Evolutionary conservation across 2,888 invertebrate species (phyloP).

Genomic region (Entomobrya multifasciata): DNA sequence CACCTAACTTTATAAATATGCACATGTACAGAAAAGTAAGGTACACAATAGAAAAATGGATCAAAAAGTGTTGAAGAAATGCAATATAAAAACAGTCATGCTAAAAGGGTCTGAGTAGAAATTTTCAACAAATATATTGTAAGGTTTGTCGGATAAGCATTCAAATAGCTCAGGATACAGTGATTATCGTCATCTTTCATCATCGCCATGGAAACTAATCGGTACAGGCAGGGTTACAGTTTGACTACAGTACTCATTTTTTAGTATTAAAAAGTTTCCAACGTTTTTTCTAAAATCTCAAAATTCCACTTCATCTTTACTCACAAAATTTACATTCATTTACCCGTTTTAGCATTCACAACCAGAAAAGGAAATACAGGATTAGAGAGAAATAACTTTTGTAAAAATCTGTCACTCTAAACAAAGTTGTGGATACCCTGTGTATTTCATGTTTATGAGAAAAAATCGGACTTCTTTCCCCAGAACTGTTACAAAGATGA

Average conservation of each 20-base stretch:
- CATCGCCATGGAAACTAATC: too few relatives aligned
- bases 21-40: neutral
- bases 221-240: neutral
- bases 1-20: too few relatives aligned
- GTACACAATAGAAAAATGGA: neutral
- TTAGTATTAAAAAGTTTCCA: neutral
- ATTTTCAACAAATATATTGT: neutral
- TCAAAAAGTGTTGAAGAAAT: too few relatives aligned
- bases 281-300: too few relatives aligned
- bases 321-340: neutral
- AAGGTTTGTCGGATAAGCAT: too few relatives aligned
- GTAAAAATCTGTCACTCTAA: neutral
- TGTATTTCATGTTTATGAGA: neutral
- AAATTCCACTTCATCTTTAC: neutral
- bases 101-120: too few relatives aligned
- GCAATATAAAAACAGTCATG: too few relatives aligned
- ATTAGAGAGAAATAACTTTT: neutral
- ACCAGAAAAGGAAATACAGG: neutral
- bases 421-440: constrained; percentile 44
- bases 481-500: neutral
- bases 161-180: too few relatives aligned
- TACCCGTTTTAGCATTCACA: neutral
- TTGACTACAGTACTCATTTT: neutral
- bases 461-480: neutral
- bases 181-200: too few relatives aligned